These are phyloP conservation scores for Brachypteracias leptosomus DNA, from an alignment of 2,113 vertebrate species.

Conservation along the genomic window DNA sequence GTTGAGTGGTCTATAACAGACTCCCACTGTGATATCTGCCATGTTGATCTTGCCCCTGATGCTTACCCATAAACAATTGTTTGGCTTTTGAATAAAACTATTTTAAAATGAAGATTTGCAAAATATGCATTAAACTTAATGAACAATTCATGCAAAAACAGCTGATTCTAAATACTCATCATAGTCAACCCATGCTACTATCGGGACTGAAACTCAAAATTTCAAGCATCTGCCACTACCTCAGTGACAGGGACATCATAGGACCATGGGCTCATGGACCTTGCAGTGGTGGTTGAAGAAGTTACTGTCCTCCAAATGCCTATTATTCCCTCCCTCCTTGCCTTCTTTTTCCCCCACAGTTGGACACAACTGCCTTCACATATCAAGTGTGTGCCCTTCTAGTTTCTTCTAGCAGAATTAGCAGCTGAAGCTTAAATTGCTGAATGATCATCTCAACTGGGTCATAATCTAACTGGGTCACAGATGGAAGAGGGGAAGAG, in stretches of 20 bases:
- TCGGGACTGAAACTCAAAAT: not conserved
- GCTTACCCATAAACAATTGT: not conserved
- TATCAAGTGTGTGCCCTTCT: not conserved
- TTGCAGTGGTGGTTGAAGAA: not conserved
- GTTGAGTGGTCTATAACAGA: not conserved
- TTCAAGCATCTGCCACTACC: not conserved
- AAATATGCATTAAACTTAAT: not conserved
- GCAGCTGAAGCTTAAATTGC: not conserved
- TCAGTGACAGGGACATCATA: not conserved
- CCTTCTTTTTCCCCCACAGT: not conserved
- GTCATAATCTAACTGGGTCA: too few relatives aligned
- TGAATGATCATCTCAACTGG: not conserved
- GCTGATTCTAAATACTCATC: not conserved
- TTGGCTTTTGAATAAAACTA: not conserved
- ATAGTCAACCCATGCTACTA: not conserved
- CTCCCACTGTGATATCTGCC: not conserved
- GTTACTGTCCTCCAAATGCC: not conserved
- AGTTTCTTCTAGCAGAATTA: not conserved
- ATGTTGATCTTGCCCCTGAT: not conserved
- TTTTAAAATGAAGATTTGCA: not conserved
- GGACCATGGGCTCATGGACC: too few relatives aligned
- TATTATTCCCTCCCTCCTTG: not conserved
- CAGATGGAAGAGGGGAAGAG: not conserved
- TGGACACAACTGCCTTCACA: not conserved
- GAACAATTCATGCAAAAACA: not conserved